Conservation (phyloP, 1,140 invertebrate species). For the Cydia splendana region DNA sequence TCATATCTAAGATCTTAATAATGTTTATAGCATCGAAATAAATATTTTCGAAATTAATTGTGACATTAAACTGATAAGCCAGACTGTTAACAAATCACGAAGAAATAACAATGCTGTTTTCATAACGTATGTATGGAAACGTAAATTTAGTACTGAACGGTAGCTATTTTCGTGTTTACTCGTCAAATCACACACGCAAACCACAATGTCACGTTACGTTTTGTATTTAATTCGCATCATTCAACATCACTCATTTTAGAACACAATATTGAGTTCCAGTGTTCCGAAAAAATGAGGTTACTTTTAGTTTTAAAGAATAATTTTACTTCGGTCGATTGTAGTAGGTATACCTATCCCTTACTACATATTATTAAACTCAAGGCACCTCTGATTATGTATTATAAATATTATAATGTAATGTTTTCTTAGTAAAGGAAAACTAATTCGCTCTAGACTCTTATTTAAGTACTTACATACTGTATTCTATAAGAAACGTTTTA, state of each 20-base stretch:
- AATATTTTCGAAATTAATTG: neutral
- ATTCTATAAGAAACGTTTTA: too few species aligned
- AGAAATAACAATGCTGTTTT: constrained; percentile 2
- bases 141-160: constrained; percentile 11
- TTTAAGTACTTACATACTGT: too few species aligned
- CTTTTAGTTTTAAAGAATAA: neutral
- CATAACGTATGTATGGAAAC: constrained; percentile 13
- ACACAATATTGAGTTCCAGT: neutral
- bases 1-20: neutral
- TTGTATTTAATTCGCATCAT: neutral
- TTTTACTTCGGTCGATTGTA: too few species aligned
- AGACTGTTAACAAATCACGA: neutral
- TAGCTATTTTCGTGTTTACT: constrained; percentile 29
- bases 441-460: too few species aligned
- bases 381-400: too few species aligned
- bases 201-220: constrained; percentile 15
- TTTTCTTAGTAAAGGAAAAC: too few species aligned
- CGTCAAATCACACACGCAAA: constrained; percentile 21
- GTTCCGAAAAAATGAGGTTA: neutral
- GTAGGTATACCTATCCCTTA: too few species aligned
- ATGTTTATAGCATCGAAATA: neutral
- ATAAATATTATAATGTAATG: too few species aligned
- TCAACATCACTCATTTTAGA: neutral
- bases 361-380: too few species aligned
- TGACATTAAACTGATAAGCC: neutral